A percentile compares a stretch with the other conserved stretches of the same genome.
These are phyloP conservation scores for Coendou prehensilis DNA, from an alignment of 2,797 vertebrate species.

Conservation along the genomic window DNA sequence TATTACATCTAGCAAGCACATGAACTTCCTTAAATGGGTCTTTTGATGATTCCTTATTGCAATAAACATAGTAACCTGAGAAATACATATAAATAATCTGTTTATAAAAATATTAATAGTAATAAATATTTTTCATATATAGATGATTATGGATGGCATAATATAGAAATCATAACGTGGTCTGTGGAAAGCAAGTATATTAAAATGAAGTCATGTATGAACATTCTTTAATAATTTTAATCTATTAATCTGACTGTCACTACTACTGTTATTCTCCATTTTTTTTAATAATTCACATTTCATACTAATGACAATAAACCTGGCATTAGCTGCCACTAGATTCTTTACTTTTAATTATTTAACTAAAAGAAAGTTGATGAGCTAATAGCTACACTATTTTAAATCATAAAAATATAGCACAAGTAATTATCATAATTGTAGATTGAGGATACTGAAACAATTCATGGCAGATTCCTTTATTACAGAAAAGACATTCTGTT, in stretches of 20 bases:
- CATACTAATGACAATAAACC: background rate
- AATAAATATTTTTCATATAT: background rate
- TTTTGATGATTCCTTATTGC: background rate
- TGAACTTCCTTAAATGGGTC: background rate
- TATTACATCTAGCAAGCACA: background rate
- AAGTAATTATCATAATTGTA: background rate
- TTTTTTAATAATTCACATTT: conserved; percentile 47
- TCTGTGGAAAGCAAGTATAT: background rate
- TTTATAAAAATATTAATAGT: background rate
- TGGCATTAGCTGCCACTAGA: background rate
- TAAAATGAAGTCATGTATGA: background rate
- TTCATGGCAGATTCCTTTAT: background rate
- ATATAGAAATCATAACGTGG: background rate
- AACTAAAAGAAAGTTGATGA: background rate
- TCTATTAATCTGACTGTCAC: background rate
- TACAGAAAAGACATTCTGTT: background rate
- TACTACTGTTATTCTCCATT: background rate
- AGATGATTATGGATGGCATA: background rate
- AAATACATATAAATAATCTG: background rate
- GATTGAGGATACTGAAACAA: background rate
- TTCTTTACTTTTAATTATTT: background rate
- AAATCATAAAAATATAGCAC: background rate
- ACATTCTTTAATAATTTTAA: background rate
- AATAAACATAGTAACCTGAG: background rate
- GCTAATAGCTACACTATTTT: background rate